Evolutionary conservation across 2,888 invertebrate species (phyloP).

Genomic region (Drosophila silvestris): DNA sequence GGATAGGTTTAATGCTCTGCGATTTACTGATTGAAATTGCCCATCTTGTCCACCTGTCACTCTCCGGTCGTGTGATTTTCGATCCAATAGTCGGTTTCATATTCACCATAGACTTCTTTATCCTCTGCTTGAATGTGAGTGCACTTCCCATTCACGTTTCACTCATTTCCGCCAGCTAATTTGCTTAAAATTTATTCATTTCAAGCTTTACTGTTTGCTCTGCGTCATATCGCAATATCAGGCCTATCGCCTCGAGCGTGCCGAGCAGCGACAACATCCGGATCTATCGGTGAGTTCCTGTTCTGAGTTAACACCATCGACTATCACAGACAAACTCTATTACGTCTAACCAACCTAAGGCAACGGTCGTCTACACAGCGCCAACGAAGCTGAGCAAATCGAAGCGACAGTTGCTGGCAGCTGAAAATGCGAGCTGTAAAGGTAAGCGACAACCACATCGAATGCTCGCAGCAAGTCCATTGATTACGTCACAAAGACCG

Average conservation of each 20-base stretch:
- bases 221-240: slow-evolving; percentile 95
- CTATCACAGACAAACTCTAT: too few relatives aligned
- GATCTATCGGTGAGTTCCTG: slow-evolving; percentile 87
- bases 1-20: slow-evolving; percentile 89
- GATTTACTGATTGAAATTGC: slow-evolving; percentile 89
- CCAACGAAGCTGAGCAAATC: slow-evolving; percentile 61
- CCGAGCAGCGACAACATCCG: slow-evolving; percentile 84
- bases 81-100: slow-evolving; percentile 91
- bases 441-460: slow-evolving; percentile 62
- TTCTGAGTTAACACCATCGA: neutral
- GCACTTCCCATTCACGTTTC: neutral
- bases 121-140: slow-evolving; percentile 91
- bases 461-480: slow-evolving; percentile 57
- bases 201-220: slow-evolving; percentile 92
- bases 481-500: slow-evolving; percentile 71
- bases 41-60: slow-evolving; percentile 89
- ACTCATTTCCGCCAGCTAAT: slow-evolving; percentile 6
- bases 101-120: slow-evolving; percentile 92
- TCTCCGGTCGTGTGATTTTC: slow-evolving; percentile 89
- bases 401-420: slow-evolving; percentile 43
- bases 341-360: slow-evolving; percentile 32
- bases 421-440: slow-evolving; percentile 19
- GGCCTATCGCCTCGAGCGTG: slow-evolving; percentile 88
- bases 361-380: slow-evolving; percentile 59
- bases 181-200: slow-evolving; percentile 1